Conservation (phyloP, 1,140 invertebrate species). For the Hylaeus anthracinus region DNA sequence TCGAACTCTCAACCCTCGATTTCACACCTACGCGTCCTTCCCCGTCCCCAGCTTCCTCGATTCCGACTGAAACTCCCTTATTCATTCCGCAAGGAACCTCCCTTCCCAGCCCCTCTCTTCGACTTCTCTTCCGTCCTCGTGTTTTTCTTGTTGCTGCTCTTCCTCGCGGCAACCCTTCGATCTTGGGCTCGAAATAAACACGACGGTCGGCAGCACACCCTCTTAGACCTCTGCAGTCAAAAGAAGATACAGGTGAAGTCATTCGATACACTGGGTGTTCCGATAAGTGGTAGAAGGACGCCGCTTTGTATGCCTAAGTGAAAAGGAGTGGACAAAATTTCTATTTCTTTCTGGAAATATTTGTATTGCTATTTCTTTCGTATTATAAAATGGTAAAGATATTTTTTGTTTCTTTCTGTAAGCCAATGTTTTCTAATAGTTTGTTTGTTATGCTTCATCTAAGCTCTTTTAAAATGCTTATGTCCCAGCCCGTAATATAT, state of each 20-base stretch:
- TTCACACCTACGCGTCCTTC: conserved; percentile 42
- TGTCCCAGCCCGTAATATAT: conserved; percentile 5
- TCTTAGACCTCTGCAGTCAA: not conserved
- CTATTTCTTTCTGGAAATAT: no score
- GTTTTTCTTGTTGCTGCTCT: conserved; percentile 43
- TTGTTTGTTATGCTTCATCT: not conserved
- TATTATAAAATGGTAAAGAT: no score
- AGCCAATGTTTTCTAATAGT: not conserved
- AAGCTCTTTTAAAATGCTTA: conserved; percentile 31
- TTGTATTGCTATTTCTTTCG: no score
- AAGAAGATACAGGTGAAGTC: not conserved
- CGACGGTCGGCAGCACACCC: conserved; percentile 15
- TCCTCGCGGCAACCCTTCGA: conserved; percentile 30
- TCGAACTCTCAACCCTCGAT: conserved; percentile 51
- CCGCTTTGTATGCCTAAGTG: no score
- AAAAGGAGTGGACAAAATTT: no score
- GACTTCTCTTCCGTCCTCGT: not conserved
- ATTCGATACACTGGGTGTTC: no score
- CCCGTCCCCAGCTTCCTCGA: not conserved
- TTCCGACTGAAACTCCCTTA: conserved; percentile 49
- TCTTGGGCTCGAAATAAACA: conserved; percentile 57
- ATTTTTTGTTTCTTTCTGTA: no score
- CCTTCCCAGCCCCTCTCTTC: conserved; percentile 16
- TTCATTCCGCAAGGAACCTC: conserved; percentile 50
- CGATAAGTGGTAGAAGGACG: no score